Percentiles rank a stretch among this genome's conserved stretches.
phyloP scores from a whole-genome alignment of 1,140 invertebrate genomes.

The Pectinophora gossypiella region DNA sequence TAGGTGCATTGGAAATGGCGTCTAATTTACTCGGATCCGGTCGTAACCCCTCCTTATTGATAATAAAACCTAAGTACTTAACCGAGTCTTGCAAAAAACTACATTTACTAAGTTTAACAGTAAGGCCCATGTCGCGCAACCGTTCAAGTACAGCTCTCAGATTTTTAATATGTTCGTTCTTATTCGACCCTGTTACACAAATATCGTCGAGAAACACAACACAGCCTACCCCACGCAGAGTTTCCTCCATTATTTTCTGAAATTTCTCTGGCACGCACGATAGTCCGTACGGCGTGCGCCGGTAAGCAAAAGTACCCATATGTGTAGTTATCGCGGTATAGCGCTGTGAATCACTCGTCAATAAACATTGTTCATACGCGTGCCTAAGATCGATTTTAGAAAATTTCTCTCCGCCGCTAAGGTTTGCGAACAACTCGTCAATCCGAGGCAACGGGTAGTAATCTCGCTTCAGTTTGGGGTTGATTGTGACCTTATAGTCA shows the following conservation, averaged over 20 bases:
- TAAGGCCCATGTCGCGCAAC: not conserved
- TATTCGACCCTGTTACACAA: not conserved
- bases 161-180: not conserved
- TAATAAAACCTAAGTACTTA: not conserved
- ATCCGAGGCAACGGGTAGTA: conserved; percentile 35
- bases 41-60: not conserved
- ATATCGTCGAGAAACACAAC: conserved; percentile 3
- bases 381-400: conserved; percentile 32
- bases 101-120: not conserved
- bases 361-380: conserved; percentile 29
- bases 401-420: conserved; percentile 28
- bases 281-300: conserved; percentile 18
- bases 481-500: conserved; percentile 31
- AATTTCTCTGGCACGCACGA: conserved; percentile 16
- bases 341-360: conserved; percentile 27
- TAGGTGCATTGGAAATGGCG: not conserved
- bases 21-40: not conserved
- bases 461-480: conserved; percentile 28
- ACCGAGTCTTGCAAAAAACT: not conserved
- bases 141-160: not conserved
- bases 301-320: conserved; percentile 22
- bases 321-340: conserved; percentile 25
- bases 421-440: conserved; percentile 33
- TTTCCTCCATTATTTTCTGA: conserved; percentile 20
- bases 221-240: not conserved